A percentile compares a stretch with the other conserved stretches of the same genome.
These are phyloP conservation scores for Drosophila sproati DNA, from an alignment of 1,140 invertebrate genomes.

Conservation along the genomic window DNA sequence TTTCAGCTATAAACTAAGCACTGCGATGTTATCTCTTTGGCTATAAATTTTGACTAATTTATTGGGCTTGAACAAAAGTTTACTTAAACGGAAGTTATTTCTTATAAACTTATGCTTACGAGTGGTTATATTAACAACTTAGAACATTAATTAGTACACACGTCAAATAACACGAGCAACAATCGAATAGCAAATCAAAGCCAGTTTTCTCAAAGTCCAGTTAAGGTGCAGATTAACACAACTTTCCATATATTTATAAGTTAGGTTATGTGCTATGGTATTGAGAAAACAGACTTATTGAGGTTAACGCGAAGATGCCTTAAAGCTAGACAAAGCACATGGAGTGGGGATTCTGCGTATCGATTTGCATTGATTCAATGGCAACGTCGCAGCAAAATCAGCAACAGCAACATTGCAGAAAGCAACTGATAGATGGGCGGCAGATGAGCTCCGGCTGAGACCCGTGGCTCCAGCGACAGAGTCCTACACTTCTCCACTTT, in stretches of 20 bases:
- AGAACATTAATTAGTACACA: constrained; percentile 47
- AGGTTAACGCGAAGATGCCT: constrained; percentile 43
- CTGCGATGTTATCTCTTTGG: neutral
- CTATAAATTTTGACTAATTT: constrained; percentile 31
- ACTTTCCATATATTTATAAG: neutral
- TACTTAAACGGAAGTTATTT: constrained; percentile 34
- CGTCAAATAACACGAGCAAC: constrained; percentile 20
- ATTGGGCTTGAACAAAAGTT: constrained; percentile 32
- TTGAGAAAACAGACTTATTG: constrained; percentile 1
- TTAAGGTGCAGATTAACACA: neutral
- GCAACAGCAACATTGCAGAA: constrained; percentile 3
- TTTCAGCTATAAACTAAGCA: constrained; percentile 27
- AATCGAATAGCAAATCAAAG: constrained; percentile 53
- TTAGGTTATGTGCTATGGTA: neutral
- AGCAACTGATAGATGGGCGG: constrained; percentile 16
- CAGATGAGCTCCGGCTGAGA: constrained; percentile 19
- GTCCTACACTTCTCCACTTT: constrained; percentile 71
- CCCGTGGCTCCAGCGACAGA: constrained; percentile 67
- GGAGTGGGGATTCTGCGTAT: neutral
- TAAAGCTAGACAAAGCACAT: constrained; percentile 76
- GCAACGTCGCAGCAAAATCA: constrained; percentile 15
- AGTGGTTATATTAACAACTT: constrained; percentile 48
- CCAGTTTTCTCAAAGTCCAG: neutral
- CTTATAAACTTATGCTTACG: constrained; percentile 44
- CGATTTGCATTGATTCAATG: constrained; percentile 15